Evolutionary conservation across 2,888 invertebrate species (phyloP).

Genomic region (Drosophila helvetica): DNA sequence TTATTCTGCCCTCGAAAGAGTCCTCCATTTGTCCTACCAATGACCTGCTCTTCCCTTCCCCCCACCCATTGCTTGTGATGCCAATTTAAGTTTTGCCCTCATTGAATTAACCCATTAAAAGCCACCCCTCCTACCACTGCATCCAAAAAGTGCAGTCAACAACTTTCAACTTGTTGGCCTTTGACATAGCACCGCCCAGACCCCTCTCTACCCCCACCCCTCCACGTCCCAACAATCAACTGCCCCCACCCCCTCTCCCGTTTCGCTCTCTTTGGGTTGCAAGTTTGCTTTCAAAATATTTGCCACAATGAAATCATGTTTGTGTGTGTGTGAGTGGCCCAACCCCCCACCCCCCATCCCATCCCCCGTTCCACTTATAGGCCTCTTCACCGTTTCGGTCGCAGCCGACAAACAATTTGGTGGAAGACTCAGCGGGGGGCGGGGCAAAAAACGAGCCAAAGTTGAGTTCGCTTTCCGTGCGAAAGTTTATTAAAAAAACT

Average conservation of each 20-base stretch:
- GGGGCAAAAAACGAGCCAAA: slow-evolving; percentile 19
- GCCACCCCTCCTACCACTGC: slow-evolving; percentile 4
- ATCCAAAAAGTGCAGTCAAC: slow-evolving; percentile 62
- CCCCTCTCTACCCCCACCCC: slow-evolving; percentile 1
- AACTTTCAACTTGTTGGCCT: slow-evolving; percentile 74
- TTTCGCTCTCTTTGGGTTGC: background rate
- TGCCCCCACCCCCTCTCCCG: background rate
- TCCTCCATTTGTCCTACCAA: background rate
- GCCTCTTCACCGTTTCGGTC: slow-evolving; percentile 20
- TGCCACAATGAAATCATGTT: slow-evolving; percentile 78
- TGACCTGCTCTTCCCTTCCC: background rate
- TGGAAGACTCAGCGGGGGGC: background rate
- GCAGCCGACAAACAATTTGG: slow-evolving; percentile 28
- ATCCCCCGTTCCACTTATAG: slow-evolving; percentile 51
- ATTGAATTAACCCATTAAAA: slow-evolving; percentile 43
- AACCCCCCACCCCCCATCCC: slow-evolving; percentile 1
- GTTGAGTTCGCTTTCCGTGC: slow-evolving; percentile 77
- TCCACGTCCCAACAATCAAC: slow-evolving; percentile 7
- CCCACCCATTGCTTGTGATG: background rate
- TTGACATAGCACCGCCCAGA: slow-evolving; percentile 45
- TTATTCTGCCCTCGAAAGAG: background rate
- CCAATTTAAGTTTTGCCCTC: slow-evolving; percentile 20
- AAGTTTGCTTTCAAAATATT: slow-evolving; percentile 72
- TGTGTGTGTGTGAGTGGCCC: slow-evolving; percentile 44
- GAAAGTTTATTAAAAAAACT: slow-evolving; percentile 80